Evolutionary conservation across 2,113 vertebrate genomes (phyloP).

Genomic region (Hyperoodon ampullatus): DNA sequence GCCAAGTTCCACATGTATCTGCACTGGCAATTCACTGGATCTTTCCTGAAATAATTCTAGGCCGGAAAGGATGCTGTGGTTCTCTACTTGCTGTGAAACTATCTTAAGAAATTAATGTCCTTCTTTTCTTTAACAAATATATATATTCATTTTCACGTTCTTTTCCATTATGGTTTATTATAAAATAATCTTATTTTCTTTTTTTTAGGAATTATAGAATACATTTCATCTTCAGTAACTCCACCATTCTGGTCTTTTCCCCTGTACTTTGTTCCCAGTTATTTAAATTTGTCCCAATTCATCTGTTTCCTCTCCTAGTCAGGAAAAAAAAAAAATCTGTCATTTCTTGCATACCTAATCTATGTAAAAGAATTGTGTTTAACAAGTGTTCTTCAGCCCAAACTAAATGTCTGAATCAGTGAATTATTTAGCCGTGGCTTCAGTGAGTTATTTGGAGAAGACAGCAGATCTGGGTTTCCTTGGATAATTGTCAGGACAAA

Average conservation of each 20-base stretch:
- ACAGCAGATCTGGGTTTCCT: not conserved
- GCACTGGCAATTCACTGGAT: not conserved
- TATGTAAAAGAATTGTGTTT: not conserved
- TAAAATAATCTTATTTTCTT: not conserved
- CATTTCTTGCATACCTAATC: not conserved
- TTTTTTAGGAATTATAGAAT: not conserved
- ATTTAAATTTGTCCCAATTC: not conserved
- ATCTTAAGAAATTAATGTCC: not conserved
- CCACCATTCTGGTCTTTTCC: not conserved
- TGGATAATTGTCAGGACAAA: not conserved
- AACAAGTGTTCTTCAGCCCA: not conserved
- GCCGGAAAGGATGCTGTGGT: not conserved
- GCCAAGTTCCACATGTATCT: not conserved
- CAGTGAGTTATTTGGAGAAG: not conserved
- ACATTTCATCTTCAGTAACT: not conserved
- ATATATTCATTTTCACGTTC: not conserved
- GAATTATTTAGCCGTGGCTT: not conserved
- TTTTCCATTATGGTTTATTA: not conserved
- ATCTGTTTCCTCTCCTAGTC: not conserved
- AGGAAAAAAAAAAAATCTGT: not conserved
- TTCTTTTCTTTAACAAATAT: not conserved
- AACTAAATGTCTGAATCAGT: not conserved
- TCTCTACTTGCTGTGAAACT: not conserved
- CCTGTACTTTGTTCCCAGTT: not conserved
- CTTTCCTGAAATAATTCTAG: not conserved